Percentiles rank a stretch among this genome's conserved stretches.
Evolutionary conservation across 2,113 vertebrate species (phyloP).

Genomic region (Brachionichthys hirsutus): DNA sequence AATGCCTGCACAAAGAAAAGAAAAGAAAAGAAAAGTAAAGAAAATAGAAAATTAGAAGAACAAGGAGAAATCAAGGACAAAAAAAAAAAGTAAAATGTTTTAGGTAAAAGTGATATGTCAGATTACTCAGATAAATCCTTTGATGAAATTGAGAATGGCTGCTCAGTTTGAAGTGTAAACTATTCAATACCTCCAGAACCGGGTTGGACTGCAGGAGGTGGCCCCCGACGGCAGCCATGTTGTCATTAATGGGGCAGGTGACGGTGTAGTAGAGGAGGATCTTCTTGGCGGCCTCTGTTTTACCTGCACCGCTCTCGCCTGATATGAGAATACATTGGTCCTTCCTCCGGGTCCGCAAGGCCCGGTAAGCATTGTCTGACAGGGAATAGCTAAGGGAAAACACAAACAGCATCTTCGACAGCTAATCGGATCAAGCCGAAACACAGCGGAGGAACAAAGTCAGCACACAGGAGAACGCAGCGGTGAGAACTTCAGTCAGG

Average conservation of each 20-base stretch:
- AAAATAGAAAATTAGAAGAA: constrained; percentile 8
- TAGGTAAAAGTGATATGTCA: background rate
- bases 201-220: constrained; percentile 92
- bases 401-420: constrained; percentile 9
- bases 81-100: constrained; percentile 2
- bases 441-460: background rate
- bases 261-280: constrained; percentile 93
- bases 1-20: constrained; percentile 82
- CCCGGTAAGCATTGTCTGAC: constrained; percentile 91
- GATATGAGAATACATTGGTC: constrained; percentile 97
- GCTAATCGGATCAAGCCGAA: background rate
- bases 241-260: constrained; percentile 87
- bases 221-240: constrained; percentile 85
- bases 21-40: no score
- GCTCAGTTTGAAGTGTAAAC: background rate
- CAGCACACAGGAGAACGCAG: background rate
- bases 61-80: constrained; percentile 13
- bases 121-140: background rate
- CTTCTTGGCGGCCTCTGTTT: constrained; percentile 95
- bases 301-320: constrained; percentile 94
- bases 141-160: background rate
- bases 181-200: constrained; percentile 86
- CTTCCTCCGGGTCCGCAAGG: constrained; percentile 86
- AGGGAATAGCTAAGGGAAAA: constrained; percentile 83
- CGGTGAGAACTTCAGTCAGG: no score